Conservation (phyloP, 2,888 invertebrate genomes). For the Apantesis nais region DNA sequence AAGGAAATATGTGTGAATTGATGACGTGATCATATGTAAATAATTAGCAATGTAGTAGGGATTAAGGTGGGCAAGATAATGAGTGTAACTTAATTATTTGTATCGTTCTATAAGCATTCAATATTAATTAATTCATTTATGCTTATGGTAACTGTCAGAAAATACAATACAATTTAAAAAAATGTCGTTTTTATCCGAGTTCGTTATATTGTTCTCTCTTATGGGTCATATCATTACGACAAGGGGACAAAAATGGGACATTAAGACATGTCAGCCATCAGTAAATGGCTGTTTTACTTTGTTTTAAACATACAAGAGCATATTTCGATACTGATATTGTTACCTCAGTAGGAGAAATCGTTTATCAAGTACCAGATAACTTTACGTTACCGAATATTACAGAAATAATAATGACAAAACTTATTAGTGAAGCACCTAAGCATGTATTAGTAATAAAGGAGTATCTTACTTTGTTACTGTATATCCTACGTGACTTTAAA, state of each 20-base stretch:
- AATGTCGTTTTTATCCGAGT: neutral
- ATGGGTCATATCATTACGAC: neutral
- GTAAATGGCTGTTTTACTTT: neutral
- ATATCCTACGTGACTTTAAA: neutral
- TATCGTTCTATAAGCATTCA: neutral
- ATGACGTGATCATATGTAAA: conserved; percentile 44
- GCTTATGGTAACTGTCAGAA: neutral
- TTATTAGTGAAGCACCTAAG: neutral
- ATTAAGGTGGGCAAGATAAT: conserved; percentile 28
- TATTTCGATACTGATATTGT: neutral
- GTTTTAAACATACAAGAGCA: neutral
- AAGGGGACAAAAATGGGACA: neutral
- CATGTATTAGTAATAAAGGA: neutral
- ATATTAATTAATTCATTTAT: neutral
- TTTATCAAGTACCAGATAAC: neutral
- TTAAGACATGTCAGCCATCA: neutral
- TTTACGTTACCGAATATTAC: neutral
- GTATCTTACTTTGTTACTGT: neutral
- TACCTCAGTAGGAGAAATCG: neutral
- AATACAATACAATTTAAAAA: neutral
- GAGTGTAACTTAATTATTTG: neutral
- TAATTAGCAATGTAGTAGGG: conserved; percentile 23
- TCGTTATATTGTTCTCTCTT: neutral
- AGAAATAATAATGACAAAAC: neutral
- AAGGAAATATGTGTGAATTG: conserved; percentile 42